Evolutionary conservation across 2,113 vertebrate genomes (phyloP), one percentile per base, ranked within the genome.

Genomic region (Tapirus terrestris): DNA sequence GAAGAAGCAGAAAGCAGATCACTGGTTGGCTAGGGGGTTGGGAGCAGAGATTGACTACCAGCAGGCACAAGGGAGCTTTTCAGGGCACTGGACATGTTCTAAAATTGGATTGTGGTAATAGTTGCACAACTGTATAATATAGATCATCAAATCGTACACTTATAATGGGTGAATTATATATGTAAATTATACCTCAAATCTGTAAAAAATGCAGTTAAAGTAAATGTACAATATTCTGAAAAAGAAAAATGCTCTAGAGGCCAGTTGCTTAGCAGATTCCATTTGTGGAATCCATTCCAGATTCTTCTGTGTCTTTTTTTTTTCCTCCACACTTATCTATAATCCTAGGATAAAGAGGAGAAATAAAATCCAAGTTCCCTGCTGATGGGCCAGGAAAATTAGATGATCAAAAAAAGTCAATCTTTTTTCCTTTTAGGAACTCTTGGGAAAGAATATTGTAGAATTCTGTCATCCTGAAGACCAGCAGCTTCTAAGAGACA

Each of bases 381-480:
- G 25, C 73, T 84, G 56, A 67, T 82, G 39, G 36, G 20, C 45
- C 58, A 36, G 53, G 29, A 63, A 80, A 73, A 20, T 95, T 92
- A 85, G 60, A 60, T 93, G 36, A 31, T 60, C 23, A 43, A 31
- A 75, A 88, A 83, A 33, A 96, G 0, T 92, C 14, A 45, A 16
- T 75, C 72, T 98, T 96, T n/a, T 31, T 13, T 86, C 76, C 12
- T 89, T 77, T 51, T 87, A 99, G 99, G 99, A 99, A 16, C 99
- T 99, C 51, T 97, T 99, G 98, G 99, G 99, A 67, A 99, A 99
- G 96, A 99, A 99, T 97, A 99, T 99, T 73, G 98, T 99, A n/a
- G 99, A 99, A 63, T 99, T 99, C 31, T 99, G 99, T 96, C 99
- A 99, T 93, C 99, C 99, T 0, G 99, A 99, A 97, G 99, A 99